Evolutionary conservation across 2,113 vertebrate genomes (phyloP).

Genomic region (Tapirus terrestris): DNA sequence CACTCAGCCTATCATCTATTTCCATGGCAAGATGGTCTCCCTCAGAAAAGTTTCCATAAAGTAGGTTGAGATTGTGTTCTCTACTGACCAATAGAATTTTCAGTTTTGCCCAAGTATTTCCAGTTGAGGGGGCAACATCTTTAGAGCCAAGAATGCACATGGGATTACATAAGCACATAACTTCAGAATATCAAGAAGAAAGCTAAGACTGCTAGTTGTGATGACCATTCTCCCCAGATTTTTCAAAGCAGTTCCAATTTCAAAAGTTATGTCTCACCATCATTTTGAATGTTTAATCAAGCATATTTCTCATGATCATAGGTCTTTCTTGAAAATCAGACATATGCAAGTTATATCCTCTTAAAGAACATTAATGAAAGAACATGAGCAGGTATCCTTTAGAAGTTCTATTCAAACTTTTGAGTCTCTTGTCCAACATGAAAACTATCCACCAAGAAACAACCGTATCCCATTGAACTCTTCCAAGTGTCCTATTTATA

Average conservation of each 20-base stretch:
- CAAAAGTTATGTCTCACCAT: neutral
- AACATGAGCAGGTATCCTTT: slow-evolving; percentile 5
- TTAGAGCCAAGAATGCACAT: rapidly evolving
- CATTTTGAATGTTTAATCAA: neutral
- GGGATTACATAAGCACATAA: rapidly evolving
- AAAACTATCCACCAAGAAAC: neutral
- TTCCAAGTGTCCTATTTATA: neutral
- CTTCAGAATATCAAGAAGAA: neutral
- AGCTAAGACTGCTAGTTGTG: neutral
- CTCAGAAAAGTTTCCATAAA: neutral
- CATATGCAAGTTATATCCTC: neutral
- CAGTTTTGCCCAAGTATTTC: neutral
- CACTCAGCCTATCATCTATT: neutral
- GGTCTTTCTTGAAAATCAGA: neutral
- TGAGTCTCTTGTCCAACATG: slow-evolving; percentile 58
- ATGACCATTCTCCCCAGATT: neutral
- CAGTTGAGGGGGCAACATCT: neutral
- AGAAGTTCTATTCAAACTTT: slow-evolving; percentile 30
- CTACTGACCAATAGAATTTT: neutral
- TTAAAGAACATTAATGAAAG: neutral
- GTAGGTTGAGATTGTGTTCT: neutral
- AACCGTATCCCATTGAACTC: neutral
- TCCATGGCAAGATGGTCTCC: neutral
- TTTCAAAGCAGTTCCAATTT: neutral
- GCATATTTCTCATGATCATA: neutral